Percentiles rank a stretch among this genome's conserved stretches.
Conservation (phyloP, 2,113 vertebrate genomes). For the Misgurnus mizolepis region DNA sequence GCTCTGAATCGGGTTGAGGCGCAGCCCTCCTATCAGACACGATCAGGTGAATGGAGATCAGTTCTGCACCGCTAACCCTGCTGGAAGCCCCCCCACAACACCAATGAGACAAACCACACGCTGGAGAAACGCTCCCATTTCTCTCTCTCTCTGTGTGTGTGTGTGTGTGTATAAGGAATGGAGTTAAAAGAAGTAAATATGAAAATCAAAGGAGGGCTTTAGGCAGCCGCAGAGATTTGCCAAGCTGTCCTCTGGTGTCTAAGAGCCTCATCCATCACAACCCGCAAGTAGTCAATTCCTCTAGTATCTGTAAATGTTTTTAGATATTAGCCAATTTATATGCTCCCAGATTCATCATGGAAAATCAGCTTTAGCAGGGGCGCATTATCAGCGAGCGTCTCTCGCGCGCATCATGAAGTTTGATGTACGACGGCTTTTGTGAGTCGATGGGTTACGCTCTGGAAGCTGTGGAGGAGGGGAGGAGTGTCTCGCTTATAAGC, state of each 20-base stretch:
- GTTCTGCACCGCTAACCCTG: slow-evolving; percentile 99
- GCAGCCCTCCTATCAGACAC: slow-evolving; percentile 79
- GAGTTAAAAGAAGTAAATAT: slow-evolving; percentile 99
- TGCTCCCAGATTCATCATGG: slow-evolving; percentile 99
- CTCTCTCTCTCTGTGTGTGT: slow-evolving; percentile 83
- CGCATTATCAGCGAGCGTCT: slow-evolving; percentile 97
- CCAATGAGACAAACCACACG: too few relatives aligned
- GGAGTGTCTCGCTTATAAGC: slow-evolving; percentile 31
- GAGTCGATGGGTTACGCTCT: slow-evolving; percentile 90
- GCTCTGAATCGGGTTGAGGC: slow-evolving; percentile 77
- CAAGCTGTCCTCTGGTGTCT: slow-evolving; percentile 98
- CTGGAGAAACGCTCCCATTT: too few relatives aligned
- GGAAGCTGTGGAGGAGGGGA: slow-evolving; percentile 53
- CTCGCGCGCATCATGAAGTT: slow-evolving; percentile 98
- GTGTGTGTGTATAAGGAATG: slow-evolving; percentile 84
- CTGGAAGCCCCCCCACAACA: slow-evolving; percentile 72
- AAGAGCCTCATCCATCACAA: slow-evolving; percentile 99
- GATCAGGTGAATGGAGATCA: slow-evolving; percentile 98
- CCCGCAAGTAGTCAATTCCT: slow-evolving; percentile 99
- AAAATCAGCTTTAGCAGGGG: slow-evolving; percentile 99
- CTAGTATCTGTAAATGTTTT: slow-evolving; percentile 99
- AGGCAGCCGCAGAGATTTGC: slow-evolving; percentile 99
- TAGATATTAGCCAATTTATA: slow-evolving; percentile 99
- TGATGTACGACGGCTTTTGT: slow-evolving; percentile 99
- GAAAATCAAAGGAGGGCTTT: slow-evolving; percentile 99